Base-by-base conservation (phyloP, 2,888 invertebrate species). In the Drosophila cyrtoloma region DNA sequence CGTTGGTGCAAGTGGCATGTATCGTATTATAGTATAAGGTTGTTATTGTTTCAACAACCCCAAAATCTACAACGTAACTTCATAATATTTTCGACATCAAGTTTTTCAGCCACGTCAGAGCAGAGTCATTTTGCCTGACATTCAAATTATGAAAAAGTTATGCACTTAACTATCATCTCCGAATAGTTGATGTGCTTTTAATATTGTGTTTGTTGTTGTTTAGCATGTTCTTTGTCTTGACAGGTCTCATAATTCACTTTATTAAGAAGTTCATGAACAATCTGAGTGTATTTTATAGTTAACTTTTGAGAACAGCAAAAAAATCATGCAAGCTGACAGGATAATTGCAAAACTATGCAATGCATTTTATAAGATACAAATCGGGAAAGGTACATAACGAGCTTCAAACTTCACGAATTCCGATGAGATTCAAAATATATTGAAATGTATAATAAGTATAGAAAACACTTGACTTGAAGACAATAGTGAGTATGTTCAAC, bases 61-160 rank as follows among this genome's bases (percentile, higher is more conserved):
- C 4, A 56, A 67, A 70, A 68, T 67, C 73, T 65, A 14, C 37
- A 58, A 72, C 58, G 77, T 72, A 73, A 79, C 69, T 81, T 74
- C 39, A 67, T 63, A 64, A 71, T 74, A 73, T 65, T 72, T 75
- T 67, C 51, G 30, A 55, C 64, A 71, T 74, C 63, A 75, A 79
- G 74, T 72, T 79, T 71, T 52, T 35, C 19, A 42, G 35, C 52
- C 16, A 72, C 64, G 55, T 65, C 79, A 57, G 35, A 52, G 39
- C 33, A n/a, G 7, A 56, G 35, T 42, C 33, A 16, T 51, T 57
- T 51, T 60, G 60, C 35, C 44, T 74, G 71, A 63, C 75, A 71
- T 75, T 74, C 62, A 71, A 77, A 77, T 77, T 62, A 77, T 60
- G 65, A 65, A 56, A 65, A 77, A 78, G n/a, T 78, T 73, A 19